Base-by-base conservation (phyloP, 2,797 vertebrate genomes). In the Danionella dracula region DNA sequence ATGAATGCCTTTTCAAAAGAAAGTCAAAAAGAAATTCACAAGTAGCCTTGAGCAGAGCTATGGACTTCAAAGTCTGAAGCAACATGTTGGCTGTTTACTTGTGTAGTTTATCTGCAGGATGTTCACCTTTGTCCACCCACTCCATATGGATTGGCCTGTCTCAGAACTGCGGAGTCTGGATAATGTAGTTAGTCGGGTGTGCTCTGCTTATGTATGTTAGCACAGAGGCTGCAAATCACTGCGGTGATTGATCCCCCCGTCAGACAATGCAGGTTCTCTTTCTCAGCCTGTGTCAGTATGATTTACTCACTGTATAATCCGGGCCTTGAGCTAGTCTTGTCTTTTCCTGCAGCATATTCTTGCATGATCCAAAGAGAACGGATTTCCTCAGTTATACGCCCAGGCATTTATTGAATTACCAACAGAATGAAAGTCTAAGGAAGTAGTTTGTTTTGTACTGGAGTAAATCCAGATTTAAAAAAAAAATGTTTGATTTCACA, bases 301-400 rank as follows among this genome's bases (percentile, higher is more conserved):
- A 70, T 70, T 74, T 55, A 60, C 66, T 66, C 32, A n/a, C 56
- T 42, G 42, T 41, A 55, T 66, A 31, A 53, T 61, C 54, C 46
- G 2, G 62, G 60, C 44, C 46, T 66, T 59, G 20, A 40, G 45
- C 35, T 66, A 34, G 48, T 66, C 62, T 60, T 29, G 27, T 32
- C 34, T 17, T 66, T 42, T 66, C 54, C 53, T 21, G 19, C 15
- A 44, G 59, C 27, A 2, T 15, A 10, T 65, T 65, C 31, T 17
- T 1, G 8, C 13, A 9, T 11, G 41, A 65, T 65, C 50, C 31
- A 54, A 15, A 23, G 40, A 55, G 50, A 65, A 55, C 40, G 4
- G 51, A 55, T 46, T 54, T 65, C 27, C 27, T 19, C 15, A 55
- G 27, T 54, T 64, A 44, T 35, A 54, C 50, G 31, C 50, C 40